Evolutionary conservation across 2,888 invertebrate species (phyloP).

Genomic region (Platypus cylindrus): DNA sequence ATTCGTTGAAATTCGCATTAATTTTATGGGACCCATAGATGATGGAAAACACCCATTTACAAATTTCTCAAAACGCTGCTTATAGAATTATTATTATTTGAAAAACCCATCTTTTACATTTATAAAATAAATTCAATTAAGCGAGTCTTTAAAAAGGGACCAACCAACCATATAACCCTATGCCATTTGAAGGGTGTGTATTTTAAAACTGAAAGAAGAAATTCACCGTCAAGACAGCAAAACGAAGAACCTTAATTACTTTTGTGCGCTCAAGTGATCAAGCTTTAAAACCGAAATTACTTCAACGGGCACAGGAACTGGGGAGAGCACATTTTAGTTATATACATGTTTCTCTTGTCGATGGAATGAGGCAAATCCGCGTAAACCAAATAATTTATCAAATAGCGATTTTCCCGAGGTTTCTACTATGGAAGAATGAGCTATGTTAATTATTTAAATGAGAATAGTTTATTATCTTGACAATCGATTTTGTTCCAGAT

Average conservation of each 20-base stretch:
- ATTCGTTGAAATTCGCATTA: too few species aligned
- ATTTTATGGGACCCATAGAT: too few species aligned
- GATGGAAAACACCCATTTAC: too few species aligned
- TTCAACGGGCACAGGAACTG: too few species aligned
- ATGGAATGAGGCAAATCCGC: slow-evolving; percentile 12
- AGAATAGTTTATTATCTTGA: slow-evolving; percentile 8
- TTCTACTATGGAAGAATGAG: slow-evolving; percentile 15
- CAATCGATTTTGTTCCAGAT: slow-evolving; percentile 6
- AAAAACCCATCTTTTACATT: too few species aligned
- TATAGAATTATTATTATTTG: too few species aligned
- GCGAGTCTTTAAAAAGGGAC: too few species aligned
- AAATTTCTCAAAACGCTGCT: too few species aligned
- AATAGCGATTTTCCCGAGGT: slow-evolving; percentile 17
- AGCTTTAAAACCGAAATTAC: slow-evolving; percentile 18
- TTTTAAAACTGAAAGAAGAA: too few species aligned
- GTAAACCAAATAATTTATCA: slow-evolving; percentile 20
- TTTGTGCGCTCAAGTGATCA: slow-evolving; percentile 18
- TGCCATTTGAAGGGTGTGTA: too few species aligned
- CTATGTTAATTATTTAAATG: slow-evolving; percentile 19
- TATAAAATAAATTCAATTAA: too few species aligned
- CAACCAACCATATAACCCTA: too few species aligned
- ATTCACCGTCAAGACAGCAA: slow-evolving; percentile 12
- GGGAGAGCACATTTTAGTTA: slow-evolving; percentile 9
- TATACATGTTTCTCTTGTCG: slow-evolving; percentile 13
- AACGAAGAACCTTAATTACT: slow-evolving; percentile 20